phyloP scores from a whole-genome alignment of 1,140 invertebrate genomes.

The Sycophaga agraensis region DNA sequence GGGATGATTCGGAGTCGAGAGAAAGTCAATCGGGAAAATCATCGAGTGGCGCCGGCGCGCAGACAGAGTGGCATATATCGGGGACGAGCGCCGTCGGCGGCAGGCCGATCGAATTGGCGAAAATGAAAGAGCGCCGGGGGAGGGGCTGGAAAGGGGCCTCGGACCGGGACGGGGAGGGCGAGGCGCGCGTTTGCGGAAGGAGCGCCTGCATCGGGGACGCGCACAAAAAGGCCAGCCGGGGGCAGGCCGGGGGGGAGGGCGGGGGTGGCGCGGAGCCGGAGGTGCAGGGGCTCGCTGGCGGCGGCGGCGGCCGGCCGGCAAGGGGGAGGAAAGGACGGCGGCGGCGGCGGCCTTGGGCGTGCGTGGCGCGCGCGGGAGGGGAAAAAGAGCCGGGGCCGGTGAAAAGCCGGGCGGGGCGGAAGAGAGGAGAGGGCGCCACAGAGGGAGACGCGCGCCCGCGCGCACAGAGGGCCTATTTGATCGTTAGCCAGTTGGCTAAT shows the following conservation, averaged over 20 bases:
- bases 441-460: not conserved
- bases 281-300: too few species aligned
- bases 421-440: not conserved
- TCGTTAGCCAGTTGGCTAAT: conserved; percentile 60
- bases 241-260: not conserved
- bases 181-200: not conserved
- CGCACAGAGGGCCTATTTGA: conserved; percentile 49
- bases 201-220: not conserved
- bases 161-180: conserved; percentile 2
- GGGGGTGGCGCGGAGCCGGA: too few species aligned
- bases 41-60: conserved; percentile 26
- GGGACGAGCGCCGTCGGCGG: conserved; percentile 25
- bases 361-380: conserved; percentile 14
- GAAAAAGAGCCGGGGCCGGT: conserved; percentile 23
- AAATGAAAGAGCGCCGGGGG: conserved; percentile 14
- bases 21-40: conserved; percentile 20
- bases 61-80: conserved; percentile 12
- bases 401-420: conserved; percentile 16
- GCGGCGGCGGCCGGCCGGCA: conserved; percentile 20
- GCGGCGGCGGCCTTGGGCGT: too few species aligned
- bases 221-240: conserved; percentile 5
- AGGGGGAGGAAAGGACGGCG: too few species aligned
- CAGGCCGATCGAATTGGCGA: conserved; percentile 18
- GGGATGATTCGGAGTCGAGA: conserved; percentile 30
- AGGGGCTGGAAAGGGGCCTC: too few species aligned